phyloP scores from a whole-genome alignment of 2,797 vertebrate species.

The Pseudotriccus pelzelni region DNA sequence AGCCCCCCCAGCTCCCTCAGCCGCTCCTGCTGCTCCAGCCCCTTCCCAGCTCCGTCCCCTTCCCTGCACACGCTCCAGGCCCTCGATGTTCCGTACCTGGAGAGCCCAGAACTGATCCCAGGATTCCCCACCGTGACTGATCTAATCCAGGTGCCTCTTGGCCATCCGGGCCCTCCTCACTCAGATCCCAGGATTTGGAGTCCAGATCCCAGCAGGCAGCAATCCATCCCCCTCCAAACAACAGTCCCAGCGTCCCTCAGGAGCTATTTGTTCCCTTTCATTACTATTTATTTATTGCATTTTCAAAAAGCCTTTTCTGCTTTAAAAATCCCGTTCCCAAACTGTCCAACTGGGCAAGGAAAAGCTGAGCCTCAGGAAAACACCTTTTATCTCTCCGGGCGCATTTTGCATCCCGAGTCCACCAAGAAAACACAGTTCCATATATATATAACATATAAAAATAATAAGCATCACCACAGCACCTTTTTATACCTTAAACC shows the following conservation, averaged over 20 bases:
- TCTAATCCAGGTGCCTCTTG: no score
- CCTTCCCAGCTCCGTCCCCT: neutral
- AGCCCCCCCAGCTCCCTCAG: neutral
- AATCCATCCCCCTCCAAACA: neutral
- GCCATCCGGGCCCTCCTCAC: neutral
- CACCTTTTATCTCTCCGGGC: no score
- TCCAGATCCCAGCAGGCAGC: neutral
- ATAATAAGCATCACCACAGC: neutral
- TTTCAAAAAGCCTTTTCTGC: neutral
- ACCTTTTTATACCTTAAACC: neutral
- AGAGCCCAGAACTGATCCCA: neutral
- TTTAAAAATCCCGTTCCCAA: neutral
- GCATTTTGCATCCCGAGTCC: fast-evolving
- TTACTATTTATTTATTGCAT: neutral
- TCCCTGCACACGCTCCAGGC: neutral
- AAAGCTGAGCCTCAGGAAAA: neutral
- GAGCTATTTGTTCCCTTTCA: neutral
- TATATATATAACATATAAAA: fast-evolving
- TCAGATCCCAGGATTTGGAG: neutral
- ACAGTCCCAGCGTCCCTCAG: neutral
- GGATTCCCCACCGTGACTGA: neutral
- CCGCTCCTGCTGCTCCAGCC: neutral
- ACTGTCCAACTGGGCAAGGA: fast-evolving
- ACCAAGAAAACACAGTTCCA: neutral
- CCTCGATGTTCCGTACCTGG: neutral